Conservation (phyloP, 2,888 invertebrate species). For the Sarcophaga carnaria region DNA sequence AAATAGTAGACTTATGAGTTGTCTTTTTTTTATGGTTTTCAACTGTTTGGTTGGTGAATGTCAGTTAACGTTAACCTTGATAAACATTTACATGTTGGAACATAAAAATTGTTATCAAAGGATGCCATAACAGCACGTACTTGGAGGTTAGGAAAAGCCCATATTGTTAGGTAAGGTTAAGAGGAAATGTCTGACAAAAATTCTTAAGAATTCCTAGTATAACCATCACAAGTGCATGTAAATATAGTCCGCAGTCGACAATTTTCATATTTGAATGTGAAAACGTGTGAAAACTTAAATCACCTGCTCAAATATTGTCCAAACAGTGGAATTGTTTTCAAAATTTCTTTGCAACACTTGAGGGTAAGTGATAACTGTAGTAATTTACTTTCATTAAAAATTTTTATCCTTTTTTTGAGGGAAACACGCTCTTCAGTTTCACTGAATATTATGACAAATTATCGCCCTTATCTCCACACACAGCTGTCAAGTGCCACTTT, state of each 20-base stretch:
- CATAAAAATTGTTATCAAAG: conserved; percentile 31
- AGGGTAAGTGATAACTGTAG: background rate
- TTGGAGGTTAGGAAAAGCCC: background rate
- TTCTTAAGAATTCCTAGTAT: conserved; percentile 3
- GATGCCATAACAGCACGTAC: conserved; percentile 61
- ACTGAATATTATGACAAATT: conserved; percentile 45
- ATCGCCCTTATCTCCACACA: conserved; percentile 17
- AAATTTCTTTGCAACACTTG: background rate
- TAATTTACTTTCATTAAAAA: conserved; percentile 3
- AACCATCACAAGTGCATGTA: background rate
- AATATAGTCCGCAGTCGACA: background rate
- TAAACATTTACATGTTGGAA: conserved; percentile 50
- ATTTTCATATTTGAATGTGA: background rate
- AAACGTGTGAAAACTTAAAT: conserved; percentile 53
- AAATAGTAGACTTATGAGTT: conserved; percentile 32
- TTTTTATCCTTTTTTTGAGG: conserved; percentile 8
- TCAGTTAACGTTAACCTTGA: conserved; percentile 58
- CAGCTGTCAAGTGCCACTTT: conserved; percentile 33
- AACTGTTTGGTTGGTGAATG: conserved; percentile 26
- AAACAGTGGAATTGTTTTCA: conserved; percentile 24
- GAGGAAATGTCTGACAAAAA: background rate
- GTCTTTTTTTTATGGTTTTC: conserved; percentile 27
- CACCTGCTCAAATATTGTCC: conserved; percentile 44
- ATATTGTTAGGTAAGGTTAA: background rate
- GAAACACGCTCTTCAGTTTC: background rate